A percentile compares a stretch with the other conserved stretches of the same genome.
phyloP scores from a whole-genome alignment of 2,113 vertebrate genomes.

The Scortum barcoo region DNA sequence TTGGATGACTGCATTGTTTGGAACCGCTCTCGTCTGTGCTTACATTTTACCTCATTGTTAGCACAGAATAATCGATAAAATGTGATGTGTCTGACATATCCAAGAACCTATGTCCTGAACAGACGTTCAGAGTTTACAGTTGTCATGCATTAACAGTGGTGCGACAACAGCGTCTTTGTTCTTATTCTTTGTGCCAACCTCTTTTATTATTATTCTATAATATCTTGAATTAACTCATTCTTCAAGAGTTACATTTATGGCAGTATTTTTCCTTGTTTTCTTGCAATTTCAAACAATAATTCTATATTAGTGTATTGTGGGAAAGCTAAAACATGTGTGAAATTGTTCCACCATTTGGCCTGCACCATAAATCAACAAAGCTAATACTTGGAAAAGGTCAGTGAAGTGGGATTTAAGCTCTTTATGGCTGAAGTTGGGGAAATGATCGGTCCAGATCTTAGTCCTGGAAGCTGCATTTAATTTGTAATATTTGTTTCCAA shows the following conservation, averaged over 20 bases:
- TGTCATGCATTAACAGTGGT: slow-evolving; percentile 14
- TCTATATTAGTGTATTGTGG: slow-evolving; percentile 33
- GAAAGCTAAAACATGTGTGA: slow-evolving; percentile 65
- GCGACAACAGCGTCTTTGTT: background rate
- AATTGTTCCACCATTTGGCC: slow-evolving; percentile 54
- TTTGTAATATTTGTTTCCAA: slow-evolving; percentile 41
- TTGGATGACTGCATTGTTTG: slow-evolving; percentile 56
- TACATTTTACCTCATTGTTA: slow-evolving; percentile 71
- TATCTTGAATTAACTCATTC: background rate
- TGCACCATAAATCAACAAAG: slow-evolving; percentile 62
- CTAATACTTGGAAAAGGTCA: slow-evolving; percentile 52
- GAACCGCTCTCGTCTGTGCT: slow-evolving; percentile 51
- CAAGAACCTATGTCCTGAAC: slow-evolving; percentile 41
- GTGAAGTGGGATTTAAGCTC: slow-evolving; percentile 52
- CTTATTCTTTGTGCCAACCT: slow-evolving; percentile 9
- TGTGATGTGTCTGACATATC: slow-evolving; percentile 58
- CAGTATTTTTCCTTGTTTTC: slow-evolving; percentile 8
- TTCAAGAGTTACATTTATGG: slow-evolving; percentile 19
- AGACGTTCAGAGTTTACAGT: slow-evolving; percentile 27
- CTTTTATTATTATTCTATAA: slow-evolving; percentile 6
- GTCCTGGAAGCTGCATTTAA: slow-evolving; percentile 32
- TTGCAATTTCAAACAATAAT: slow-evolving; percentile 1
- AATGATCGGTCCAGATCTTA: slow-evolving; percentile 48
- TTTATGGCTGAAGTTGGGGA: slow-evolving; percentile 53
- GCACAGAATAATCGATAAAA: slow-evolving; percentile 66